phyloP scores from a whole-genome alignment of 2,888 invertebrate genomes.

The Torymus auratus region DNA sequence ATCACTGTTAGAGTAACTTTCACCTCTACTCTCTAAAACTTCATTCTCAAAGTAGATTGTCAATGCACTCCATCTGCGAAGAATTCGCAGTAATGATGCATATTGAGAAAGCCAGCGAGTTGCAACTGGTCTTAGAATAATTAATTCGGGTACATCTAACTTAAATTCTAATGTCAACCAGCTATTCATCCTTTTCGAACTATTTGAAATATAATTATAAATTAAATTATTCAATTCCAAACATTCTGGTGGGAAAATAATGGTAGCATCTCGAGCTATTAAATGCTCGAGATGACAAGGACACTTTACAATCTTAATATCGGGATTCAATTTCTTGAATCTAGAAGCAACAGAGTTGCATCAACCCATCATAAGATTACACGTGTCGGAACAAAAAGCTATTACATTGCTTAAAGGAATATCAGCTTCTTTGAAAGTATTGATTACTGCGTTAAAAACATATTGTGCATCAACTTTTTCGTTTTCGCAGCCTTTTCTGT shows the following conservation, averaged over 20 bases:
- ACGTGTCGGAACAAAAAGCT: neutral
- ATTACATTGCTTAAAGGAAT: neutral
- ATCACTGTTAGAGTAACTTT: neutral
- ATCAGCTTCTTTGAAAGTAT: neutral
- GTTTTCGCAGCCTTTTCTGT: neutral
- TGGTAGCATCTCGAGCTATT: neutral
- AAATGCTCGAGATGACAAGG: neutral
- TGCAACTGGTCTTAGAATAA: neutral
- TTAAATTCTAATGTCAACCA: neutral
- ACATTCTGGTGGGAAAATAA: neutral
- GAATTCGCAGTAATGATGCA: neutral
- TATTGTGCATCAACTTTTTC: neutral
- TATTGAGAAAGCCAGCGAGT: slow-evolving; percentile 7
- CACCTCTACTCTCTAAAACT: neutral
- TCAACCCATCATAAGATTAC: neutral
- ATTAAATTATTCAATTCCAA: neutral
- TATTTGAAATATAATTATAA: neutral
- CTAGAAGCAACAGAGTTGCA: neutral
- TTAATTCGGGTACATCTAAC: neutral
- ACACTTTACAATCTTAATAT: slow-evolving; percentile 10
- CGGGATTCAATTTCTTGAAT: neutral
- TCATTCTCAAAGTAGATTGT: neutral
- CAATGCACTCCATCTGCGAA: slow-evolving; percentile 1
- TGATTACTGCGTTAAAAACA: neutral
- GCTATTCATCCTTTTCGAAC: neutral